Base-by-base conservation (phyloP, 2,113 vertebrate genomes). In the Rhinoptilus africanus region DNA sequence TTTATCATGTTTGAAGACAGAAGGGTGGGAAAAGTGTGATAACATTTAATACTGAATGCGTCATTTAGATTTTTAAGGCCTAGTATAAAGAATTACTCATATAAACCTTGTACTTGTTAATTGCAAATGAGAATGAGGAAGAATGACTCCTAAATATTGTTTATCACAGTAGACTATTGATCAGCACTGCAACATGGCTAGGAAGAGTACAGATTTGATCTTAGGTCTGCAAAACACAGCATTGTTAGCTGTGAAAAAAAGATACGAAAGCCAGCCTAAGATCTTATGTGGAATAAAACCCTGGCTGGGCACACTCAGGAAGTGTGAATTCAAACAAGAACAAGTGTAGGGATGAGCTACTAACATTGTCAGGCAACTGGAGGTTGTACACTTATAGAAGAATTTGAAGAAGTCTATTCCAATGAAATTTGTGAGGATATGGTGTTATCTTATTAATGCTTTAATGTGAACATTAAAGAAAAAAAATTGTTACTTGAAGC, bases 251-350 rank as follows among this genome's bases (percentile, higher is more conserved):
- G 15, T 34, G 12, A 14, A 64, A 39, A 82, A 79, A 69, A 81
- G 32, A 34, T 8, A 14, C 2, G 39, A 22, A 37, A 8, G 30
- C 5, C 20, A 91, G n/a, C 16, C 0, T 4, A 76, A 54, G 6
- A 26, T 32, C 57, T 93, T 32, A 56, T 34, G 14, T 20, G 8
- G 34, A 60, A 64, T 43, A 22, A 94, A 77, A 47, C 56, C 41
- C 62, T 34, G 27, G 0, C 19, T 66, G 17, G 20, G 9, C 3
- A 4, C 9, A n/a, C 22, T n/a, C 27, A 50, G 22, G 23, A 51
- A 51, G 9, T 27, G 15, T 8, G 8, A 73, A 62, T 23, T 68
- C 20, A 28, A 35, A 35, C 12, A 41, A 72, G 51, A 82, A 60
- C 6, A 13, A 45, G 5, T 4, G 19, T 6, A 37, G 21, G 30